A percentile compares a stretch with the other conserved stretches of the same genome.
Conservation (phyloP, 2,797 vertebrate species). For the Orestias chungarensis region DNA sequence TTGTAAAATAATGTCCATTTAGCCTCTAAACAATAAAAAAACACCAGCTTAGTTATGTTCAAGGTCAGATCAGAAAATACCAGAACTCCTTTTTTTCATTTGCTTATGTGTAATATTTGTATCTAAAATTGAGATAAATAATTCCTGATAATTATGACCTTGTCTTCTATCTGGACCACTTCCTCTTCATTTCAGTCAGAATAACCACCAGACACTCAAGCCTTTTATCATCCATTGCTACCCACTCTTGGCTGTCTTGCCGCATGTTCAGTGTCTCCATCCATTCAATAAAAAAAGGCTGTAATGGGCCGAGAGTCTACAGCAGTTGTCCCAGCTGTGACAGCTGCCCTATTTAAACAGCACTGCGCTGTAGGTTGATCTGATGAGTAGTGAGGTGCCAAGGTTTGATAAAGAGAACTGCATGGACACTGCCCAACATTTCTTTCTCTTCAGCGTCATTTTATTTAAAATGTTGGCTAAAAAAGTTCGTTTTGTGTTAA, state of each 20-base stretch:
- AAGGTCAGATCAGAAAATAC: conserved; percentile 34
- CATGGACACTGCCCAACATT: conserved; percentile 30
- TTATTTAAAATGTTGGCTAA: neutral
- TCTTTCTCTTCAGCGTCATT: neutral
- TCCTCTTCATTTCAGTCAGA: conserved; percentile 51
- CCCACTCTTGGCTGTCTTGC: conserved; percentile 43
- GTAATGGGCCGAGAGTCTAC: conserved; percentile 45
- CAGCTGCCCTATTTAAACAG: conserved; percentile 69
- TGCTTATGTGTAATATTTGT: conserved; percentile 7
- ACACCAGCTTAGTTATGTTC: conserved; percentile 31
- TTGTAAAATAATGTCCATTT: neutral
- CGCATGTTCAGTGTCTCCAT: conserved; percentile 50
- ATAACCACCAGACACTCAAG: conserved; percentile 38
- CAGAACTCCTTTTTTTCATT: neutral
- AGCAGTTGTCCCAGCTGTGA: conserved; percentile 53
- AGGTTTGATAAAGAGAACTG: conserved; percentile 46
- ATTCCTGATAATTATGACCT: conserved; percentile 33
- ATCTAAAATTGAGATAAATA: conserved; percentile 30
- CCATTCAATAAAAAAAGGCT: conserved; percentile 46
- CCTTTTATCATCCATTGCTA: conserved; percentile 33
- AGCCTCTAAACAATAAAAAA: neutral
- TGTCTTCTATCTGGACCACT: conserved; percentile 46
- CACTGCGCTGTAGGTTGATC: conserved; percentile 46
- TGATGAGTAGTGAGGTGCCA: conserved; percentile 46
- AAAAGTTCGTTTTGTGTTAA: neutral